phyloP scores from a whole-genome alignment of 2,888 invertebrate species.

The Ethmia dodecea region DNA sequence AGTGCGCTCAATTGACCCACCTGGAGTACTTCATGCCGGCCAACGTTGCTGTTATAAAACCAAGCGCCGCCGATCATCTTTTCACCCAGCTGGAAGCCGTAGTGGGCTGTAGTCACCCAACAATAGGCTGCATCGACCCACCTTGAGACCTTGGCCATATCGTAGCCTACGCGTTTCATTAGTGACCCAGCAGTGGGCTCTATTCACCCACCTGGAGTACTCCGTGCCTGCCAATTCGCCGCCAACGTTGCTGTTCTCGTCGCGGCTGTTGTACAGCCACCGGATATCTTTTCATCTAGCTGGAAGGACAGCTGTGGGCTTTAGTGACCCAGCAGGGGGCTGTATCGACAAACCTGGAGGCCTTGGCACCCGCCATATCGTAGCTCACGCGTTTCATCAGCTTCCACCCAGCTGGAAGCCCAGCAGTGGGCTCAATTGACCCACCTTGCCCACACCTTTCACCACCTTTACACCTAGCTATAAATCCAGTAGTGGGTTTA shows the following conservation, averaged over 20 bases:
- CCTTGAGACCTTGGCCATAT: no score
- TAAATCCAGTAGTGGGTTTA: no score
- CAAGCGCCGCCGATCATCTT: slow-evolving; percentile 48
- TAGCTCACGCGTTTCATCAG: slow-evolving; percentile 24
- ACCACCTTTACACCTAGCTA: not conserved
- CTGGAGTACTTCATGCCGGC: slow-evolving; percentile 50
- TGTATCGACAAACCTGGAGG: slow-evolving; percentile 53
- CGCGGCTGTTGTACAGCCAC: slow-evolving; percentile 53
- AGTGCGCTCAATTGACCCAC: no score
- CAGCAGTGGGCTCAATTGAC: slow-evolving; percentile 33
- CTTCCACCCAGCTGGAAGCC: slow-evolving; percentile 64
- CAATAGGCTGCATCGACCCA: slow-evolving; percentile 54
- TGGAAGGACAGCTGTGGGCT: no score
- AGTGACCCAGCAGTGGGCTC: no score
- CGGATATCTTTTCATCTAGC: no score
- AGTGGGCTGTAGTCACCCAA: no score
- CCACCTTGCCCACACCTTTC: not conserved
- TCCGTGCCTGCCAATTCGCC: slow-evolving; percentile 39
- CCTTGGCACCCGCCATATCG: slow-evolving; percentile 41
- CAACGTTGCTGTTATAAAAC: slow-evolving; percentile 45
- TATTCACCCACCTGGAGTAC: slow-evolving; percentile 52
- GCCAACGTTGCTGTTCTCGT: slow-evolving; percentile 27
- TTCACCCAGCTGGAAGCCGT: slow-evolving; percentile 62
- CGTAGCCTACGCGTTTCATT: no score
- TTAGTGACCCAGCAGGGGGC: no score